Percentiles rank a stretch among this genome's conserved stretches.
phyloP scores from a whole-genome alignment of 53 echinoderm and acorn worm species.

The Holothuria scabra region DNA sequence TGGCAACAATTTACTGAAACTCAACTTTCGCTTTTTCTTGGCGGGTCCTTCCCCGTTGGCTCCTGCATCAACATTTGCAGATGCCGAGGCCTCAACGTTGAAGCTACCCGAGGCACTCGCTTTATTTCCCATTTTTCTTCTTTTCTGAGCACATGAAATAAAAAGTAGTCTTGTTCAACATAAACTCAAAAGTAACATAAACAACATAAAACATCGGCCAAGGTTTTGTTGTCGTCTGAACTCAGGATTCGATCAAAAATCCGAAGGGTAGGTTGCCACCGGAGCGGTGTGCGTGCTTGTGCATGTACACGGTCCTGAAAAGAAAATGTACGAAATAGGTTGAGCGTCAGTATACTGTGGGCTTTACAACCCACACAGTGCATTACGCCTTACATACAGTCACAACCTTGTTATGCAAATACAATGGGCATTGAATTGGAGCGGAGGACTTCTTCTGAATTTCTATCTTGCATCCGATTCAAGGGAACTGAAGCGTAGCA shows the following conservation, averaged over 20 bases:
- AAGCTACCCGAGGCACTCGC: conserved; percentile 74
- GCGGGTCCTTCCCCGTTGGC: conserved; percentile 75
- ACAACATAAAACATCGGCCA: conserved; percentile 32
- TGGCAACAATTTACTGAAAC: conserved; percentile 82
- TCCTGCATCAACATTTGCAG: conserved; percentile 57
- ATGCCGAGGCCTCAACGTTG: conserved; percentile 81
- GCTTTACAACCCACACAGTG: not conserved
- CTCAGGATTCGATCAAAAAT: not conserved
- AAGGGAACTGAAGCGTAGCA: conserved; percentile 32
- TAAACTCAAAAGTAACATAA: conserved; percentile 4
- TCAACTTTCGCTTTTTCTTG: conserved; percentile 84
- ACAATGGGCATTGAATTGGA: conserved; percentile 27
- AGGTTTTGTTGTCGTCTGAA: conserved; percentile 29
- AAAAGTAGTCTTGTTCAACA: conserved; percentile 34
- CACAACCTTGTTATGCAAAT: conserved; percentile 41
- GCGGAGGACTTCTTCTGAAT: not conserved
- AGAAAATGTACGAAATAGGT: conserved; percentile 4
- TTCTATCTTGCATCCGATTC: conserved; percentile 8
- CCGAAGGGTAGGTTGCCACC: conserved; percentile 40
- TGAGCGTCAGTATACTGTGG: no score
- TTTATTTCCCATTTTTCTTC: conserved; percentile 80
- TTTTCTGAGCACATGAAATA: conserved; percentile 34
- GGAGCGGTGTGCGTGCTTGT: conserved; percentile 8
- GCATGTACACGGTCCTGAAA: conserved; percentile 38
- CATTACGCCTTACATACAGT: not conserved